Evolutionary conservation across 2,797 vertebrate genomes (phyloP), one percentile per base, ranked within the genome.

Genomic region (Thamnophis elegans): DNA sequence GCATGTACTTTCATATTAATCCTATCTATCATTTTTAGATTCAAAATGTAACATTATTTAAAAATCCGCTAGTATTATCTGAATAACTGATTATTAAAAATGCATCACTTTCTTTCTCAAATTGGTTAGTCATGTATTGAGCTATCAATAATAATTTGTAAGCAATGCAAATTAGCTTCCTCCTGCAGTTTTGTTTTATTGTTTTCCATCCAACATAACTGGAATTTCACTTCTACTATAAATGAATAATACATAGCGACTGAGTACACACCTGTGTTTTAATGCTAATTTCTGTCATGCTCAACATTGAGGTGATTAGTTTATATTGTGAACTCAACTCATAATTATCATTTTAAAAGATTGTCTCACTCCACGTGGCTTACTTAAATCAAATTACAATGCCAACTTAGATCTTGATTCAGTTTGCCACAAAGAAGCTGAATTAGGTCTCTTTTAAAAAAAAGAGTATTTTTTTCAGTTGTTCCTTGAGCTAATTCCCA

Each of bases 81-180:
- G 89, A 92, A 91, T 93, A 93, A 93, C 89, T 95, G 55, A 36
- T 85, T 85, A 90, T 68, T 93, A 92, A 92, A 92, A 95, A 92
- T 47, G 59, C 26, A 87, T 89, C 95, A 62, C 28, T 51, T 93
- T 89, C 2, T 73, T 8, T 16, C 51, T 86, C 54, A 56, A 93
- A 94, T 92, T 90, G 91, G 25, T 54, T 92, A 91, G 89, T 88
- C n/a, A 86, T 87, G 86, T 91, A 56, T 93, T 9, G 14, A 93
- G 16, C 5, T 88, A 87, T 87, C 55, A 93, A 28, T 94, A 90
- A 91, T 91, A 92, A 93, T 94, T 91, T 92, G 92, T 92, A 95
- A 82, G 10, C 42, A 90, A 18, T 92, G 88, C 92, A 91, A 55
- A 94, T 93, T 93, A 93, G 1, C 12, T 91, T 94, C 55, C 86